Base-by-base conservation (phyloP, 2,888 invertebrate species). In the Polymixis lichenea region DNA sequence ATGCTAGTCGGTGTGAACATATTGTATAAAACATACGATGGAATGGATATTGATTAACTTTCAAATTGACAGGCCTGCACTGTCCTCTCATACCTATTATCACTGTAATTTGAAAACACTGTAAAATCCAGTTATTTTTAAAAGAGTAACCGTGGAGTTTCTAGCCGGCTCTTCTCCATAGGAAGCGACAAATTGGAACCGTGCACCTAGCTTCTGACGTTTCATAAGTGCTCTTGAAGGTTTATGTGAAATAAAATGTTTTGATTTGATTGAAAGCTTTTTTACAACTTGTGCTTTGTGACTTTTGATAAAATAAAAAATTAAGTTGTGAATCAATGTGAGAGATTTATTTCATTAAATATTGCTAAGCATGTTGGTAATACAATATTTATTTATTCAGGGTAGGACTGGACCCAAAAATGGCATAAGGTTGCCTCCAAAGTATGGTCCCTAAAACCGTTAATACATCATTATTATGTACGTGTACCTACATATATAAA, bases 401-500 rank as follows among this genome's bases (percentile, higher is more conserved):
- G 22, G 49, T 70, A 2, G 49, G 15, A 49, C 38, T 28, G 0
- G 1, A 5, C 13, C n/a, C 11, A 55, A 55, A 78, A 78, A 55
- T 28, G 19, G n/a, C 22, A 62, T 56, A 72, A 51, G 13, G 9
- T 61, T 53, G 11, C 13, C 25, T 6, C 15, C 6, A 49, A 71
- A 62, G 2, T 28, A 22, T 51, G 19, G 17, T n/a, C 32, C 32
- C 61, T 38, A 3, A 69, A 15, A 43, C 25, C 19, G 11, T 58
- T 46, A 46, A 53, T 53, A 78, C n/a, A 51, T 78, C 6, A 77
- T 71, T 49, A 62, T 61, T 61, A 28, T 75, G 25, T 28, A 53
- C 0, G 32, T n/a, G 11, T 51, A 61, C n/a, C 15, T 43, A 51
- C 1, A 75, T 8, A 28, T 46, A 46, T 7, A 28, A 55, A 77